A percentile compares a stretch with the other conserved stretches of the same genome.
These are phyloP conservation scores for Amphiduros pacificus DNA, from an alignment of 2,888 invertebrate genomes.

Conservation along the genomic window DNA sequence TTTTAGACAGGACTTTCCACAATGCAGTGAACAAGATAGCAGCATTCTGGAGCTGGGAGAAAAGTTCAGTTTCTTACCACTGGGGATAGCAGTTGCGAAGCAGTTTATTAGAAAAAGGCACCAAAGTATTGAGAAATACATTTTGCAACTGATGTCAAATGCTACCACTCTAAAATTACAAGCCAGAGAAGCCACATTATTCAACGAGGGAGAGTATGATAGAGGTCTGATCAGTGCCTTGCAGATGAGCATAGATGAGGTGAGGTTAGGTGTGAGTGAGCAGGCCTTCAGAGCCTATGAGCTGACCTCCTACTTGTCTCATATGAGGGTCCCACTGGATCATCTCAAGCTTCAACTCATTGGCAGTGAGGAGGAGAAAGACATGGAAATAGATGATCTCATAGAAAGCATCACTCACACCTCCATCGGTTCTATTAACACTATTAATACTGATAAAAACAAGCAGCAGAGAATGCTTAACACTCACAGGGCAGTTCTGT, in stretches of 20 bases:
- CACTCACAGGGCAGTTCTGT: background rate
- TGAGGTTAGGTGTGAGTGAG: background rate
- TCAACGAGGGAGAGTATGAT: background rate
- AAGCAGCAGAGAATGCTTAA: background rate
- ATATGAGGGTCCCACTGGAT: background rate
- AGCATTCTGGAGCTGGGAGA: background rate
- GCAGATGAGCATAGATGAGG: background rate
- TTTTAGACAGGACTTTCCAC: background rate
- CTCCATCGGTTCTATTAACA: background rate
- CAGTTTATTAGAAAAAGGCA: background rate
- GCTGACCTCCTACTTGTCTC: background rate
- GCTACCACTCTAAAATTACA: background rate
- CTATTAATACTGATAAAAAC: too few species aligned
- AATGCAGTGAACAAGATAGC: background rate
- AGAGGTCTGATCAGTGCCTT: background rate
- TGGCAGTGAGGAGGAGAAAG: background rate
- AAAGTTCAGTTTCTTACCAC: background rate
- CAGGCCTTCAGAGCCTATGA: background rate
- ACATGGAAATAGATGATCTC: background rate
- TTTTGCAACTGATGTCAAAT: background rate
- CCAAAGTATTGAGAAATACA: background rate
- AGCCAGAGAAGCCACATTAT: background rate
- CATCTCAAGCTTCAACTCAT: background rate
- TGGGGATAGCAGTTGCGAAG: background rate
- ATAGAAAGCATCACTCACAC: background rate